Evolutionary conservation across 2,113 vertebrate genomes (phyloP).

Genomic region (Muntiacus muntjak): DNA sequence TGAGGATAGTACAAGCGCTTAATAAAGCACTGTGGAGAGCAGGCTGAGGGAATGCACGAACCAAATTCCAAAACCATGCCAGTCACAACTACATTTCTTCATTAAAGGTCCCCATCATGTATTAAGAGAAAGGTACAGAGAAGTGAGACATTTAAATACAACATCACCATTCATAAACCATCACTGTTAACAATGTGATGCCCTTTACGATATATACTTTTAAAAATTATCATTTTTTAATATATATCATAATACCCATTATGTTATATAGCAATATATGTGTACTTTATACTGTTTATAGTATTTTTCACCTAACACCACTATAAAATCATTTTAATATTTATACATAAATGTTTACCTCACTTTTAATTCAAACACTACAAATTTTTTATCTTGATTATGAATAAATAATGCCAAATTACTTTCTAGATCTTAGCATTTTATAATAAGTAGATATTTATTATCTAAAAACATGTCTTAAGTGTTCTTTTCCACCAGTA

Average conservation of each 20-base stretch:
- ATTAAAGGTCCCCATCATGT: neutral
- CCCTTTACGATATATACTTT: neutral
- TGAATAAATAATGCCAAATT: neutral
- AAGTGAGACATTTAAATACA: neutral
- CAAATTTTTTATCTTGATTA: neutral
- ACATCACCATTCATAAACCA: neutral
- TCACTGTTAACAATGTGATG: neutral
- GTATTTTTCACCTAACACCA: neutral
- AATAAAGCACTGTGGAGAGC: neutral
- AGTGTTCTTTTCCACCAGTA: neutral
- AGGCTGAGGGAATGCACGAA: neutral
- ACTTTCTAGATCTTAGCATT: neutral
- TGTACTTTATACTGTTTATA: neutral
- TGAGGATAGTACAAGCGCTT: neutral
- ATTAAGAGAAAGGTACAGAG: neutral
- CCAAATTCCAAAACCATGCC: neutral
- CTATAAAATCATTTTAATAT: neutral
- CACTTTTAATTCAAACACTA: neutral
- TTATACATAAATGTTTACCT: neutral
- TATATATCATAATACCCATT: neutral
- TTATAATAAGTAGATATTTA: neutral
- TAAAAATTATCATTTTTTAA: neutral
- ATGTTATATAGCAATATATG: neutral
- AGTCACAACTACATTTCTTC: neutral
- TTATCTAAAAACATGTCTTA: neutral